A percentile compares a stretch with the other conserved stretches of the same genome.
Conservation (phyloP, 1,140 invertebrate genomes). For the Drosophila quadrilineata region DNA sequence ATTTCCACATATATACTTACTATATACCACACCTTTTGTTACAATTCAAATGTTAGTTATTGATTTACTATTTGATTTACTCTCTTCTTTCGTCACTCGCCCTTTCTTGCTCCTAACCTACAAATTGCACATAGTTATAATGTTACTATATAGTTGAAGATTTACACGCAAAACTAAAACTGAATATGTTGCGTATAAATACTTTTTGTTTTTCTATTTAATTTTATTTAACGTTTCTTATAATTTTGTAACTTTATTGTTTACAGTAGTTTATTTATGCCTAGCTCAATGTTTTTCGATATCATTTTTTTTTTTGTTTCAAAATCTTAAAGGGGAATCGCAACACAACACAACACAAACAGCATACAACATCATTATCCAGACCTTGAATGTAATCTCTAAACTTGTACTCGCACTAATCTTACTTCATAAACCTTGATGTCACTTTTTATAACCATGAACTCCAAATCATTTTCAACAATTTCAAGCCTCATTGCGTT, state of each 20-base stretch:
- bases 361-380: neutral
- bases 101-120: conserved; percentile 24
- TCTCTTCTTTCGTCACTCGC: neutral
- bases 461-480: conserved; percentile 9
- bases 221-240: neutral
- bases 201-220: neutral
- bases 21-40: conserved; percentile 40
- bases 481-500: conserved; percentile 51
- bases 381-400: neutral
- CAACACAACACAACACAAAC: neutral
- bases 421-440: conserved; percentile 5
- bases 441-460: conserved; percentile 1
- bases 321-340: neutral
- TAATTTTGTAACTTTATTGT: too few species aligned
- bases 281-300: too few species aligned
- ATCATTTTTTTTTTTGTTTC: neutral
- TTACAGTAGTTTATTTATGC: too few species aligned
- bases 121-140: conserved; percentile 33
- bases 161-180: conserved; percentile 24
- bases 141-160: too few species aligned
- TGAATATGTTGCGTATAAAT: neutral
- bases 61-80: conserved; percentile 25
- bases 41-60: conserved; percentile 54
- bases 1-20: conserved; percentile 45
- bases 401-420: conserved; percentile 37